A percentile compares a stretch with the other conserved stretches of the same genome.
phyloP scores from a whole-genome alignment of 2,888 invertebrate genomes.

The Dicyrtoma fusca region DNA sequence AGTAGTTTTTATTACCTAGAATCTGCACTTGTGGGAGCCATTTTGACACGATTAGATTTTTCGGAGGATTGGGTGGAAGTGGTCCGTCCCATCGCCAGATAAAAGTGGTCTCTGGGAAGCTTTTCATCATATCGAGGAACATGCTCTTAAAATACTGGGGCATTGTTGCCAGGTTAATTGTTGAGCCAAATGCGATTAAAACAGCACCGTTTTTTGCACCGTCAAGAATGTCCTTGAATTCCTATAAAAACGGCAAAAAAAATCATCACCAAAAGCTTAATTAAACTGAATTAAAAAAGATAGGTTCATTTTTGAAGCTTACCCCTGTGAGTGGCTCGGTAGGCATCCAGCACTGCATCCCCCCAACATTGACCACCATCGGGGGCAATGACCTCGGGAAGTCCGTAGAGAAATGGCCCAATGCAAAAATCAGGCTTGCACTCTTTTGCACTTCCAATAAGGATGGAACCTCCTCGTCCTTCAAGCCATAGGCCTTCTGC shows the following conservation, averaged over 20 bases:
- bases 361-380: constrained; percentile 39
- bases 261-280: no score
- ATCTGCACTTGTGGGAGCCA: constrained; percentile 55
- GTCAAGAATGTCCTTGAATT: constrained; percentile 34
- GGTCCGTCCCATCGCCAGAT: constrained; percentile 51
- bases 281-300: no score
- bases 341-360: constrained; percentile 41
- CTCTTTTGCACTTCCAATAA: constrained; percentile 37
- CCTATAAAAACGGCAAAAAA: constrained; percentile 19
- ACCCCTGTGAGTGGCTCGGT: no score
- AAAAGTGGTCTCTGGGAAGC: constrained; percentile 45
- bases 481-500: constrained; percentile 17
- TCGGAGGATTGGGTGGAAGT: constrained; percentile 44
- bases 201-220: constrained; percentile 12
- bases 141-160: constrained; percentile 31
- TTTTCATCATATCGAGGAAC: constrained; percentile 40
- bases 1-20: not conserved
- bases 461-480: constrained; percentile 17
- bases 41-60: constrained; percentile 51
- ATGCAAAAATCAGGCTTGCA: constrained; percentile 34
- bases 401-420: constrained; percentile 37
- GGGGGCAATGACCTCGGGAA: constrained; percentile 38
- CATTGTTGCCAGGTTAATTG: constrained; percentile 39
- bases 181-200: constrained; percentile 25
- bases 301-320: no score